These are phyloP conservation scores for Psococerastis gibbosa DNA, from an alignment of 2,888 invertebrate species.

Conservation along the genomic window DNA sequence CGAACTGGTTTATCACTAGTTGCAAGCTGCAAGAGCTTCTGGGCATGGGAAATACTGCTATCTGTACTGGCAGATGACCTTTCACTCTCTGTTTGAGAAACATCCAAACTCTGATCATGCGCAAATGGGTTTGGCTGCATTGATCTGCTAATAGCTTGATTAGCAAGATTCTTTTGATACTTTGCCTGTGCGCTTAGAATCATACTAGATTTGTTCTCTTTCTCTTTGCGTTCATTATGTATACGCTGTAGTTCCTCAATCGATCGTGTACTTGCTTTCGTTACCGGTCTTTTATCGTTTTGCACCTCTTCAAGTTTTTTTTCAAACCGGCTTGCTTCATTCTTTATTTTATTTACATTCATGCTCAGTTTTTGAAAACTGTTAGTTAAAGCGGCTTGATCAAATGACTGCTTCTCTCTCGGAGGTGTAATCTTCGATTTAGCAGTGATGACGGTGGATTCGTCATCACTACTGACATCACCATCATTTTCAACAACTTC, in stretches of 20 bases:
- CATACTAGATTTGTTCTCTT: background rate
- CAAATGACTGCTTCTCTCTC: background rate
- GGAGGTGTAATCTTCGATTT: background rate
- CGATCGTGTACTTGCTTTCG: background rate
- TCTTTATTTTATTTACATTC: background rate
- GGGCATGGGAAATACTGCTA: conserved; percentile 14
- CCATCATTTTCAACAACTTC: conserved; percentile 15
- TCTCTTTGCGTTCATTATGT: background rate
- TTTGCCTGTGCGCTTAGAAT: conserved; percentile 5
- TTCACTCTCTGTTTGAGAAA: conserved; percentile 6
- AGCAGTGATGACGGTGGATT: background rate
- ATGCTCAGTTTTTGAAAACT: conserved; percentile 1
- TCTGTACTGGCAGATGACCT: conserved; percentile 6
- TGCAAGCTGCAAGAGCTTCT: conserved; percentile 20
- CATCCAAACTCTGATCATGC: background rate
- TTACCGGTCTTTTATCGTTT: conserved; percentile 1
- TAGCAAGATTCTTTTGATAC: conserved; percentile 3
- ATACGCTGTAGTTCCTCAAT: conserved; percentile 4
- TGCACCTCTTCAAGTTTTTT: conserved; percentile 3
- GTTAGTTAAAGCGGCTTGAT: background rate
- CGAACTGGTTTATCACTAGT: conserved; percentile 16
- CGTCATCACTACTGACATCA: conserved; percentile 18
- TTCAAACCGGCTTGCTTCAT: conserved; percentile 7
- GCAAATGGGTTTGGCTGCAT: background rate
- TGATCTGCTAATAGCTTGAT: background rate